phyloP scores from a whole-genome alignment of 1,140 invertebrate genomes.

The Drosophila melanica region DNA sequence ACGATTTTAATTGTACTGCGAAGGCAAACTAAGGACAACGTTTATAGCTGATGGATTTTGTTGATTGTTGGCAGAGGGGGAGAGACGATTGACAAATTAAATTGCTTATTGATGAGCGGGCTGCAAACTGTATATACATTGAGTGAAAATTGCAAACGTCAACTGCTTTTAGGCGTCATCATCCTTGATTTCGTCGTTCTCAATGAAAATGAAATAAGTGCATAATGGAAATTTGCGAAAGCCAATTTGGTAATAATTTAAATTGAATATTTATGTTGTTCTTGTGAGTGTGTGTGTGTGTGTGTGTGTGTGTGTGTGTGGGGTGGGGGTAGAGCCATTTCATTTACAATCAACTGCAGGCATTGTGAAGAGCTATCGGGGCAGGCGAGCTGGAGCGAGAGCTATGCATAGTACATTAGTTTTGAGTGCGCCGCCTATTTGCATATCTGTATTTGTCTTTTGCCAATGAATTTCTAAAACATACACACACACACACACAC shows the following conservation, averaged over 20 bases:
- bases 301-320: constrained; percentile 24
- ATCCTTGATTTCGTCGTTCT: constrained; percentile 15
- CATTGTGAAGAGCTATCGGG: constrained; percentile 44
- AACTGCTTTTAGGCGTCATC: constrained; percentile 57
- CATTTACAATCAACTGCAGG: constrained; percentile 74
- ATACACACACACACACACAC: constrained; percentile 21
- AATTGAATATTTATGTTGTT: constrained; percentile 80
- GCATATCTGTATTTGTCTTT: constrained; percentile 80
- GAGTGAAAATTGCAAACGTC: constrained; percentile 57
- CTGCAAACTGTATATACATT: constrained; percentile 18
- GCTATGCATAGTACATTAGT: constrained; percentile 72
- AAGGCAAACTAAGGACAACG: constrained; percentile 44
- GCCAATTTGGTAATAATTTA: constrained; percentile 82
- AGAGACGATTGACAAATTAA: constrained; percentile 75
- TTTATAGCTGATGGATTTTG: constrained; percentile 64
- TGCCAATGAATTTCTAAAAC: constrained; percentile 78
- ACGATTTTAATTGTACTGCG: constrained; percentile 56
- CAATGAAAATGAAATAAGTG: constrained; percentile 73
- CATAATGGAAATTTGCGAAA: constrained; percentile 81
- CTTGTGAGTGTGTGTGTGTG: constrained; percentile 9
- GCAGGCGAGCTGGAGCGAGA: constrained; percentile 22
- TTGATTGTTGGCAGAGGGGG: constrained; percentile 57
- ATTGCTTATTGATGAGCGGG: constrained; percentile 79
- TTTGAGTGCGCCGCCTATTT: constrained; percentile 74
- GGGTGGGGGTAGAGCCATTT: constrained; percentile 25